Conservation (phyloP, 2,888 invertebrate species). For the Entomobrya proxima region DNA sequence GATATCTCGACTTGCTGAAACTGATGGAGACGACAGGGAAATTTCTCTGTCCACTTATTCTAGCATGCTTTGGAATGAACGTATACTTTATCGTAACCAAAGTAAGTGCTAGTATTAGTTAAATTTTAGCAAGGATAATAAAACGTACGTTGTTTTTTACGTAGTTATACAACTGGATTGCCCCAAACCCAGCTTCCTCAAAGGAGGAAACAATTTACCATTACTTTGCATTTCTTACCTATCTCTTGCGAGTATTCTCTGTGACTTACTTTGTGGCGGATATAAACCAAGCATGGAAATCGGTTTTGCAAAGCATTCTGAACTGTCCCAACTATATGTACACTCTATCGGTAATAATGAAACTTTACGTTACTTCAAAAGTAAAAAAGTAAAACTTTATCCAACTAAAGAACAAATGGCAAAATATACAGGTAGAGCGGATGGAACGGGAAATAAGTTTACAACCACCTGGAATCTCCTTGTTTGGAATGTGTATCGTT, state of each 20-base stretch:
- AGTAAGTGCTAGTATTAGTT: background rate
- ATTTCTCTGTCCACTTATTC: conserved; percentile 13
- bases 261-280: conserved; percentile 20
- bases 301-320: no score
- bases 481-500: no score
- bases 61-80: conserved; percentile 23
- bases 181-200: background rate
- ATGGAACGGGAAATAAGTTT: no score
- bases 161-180: conserved; percentile 15
- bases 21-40: background rate
- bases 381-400: no score
- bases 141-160: background rate
- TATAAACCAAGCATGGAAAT: no score
- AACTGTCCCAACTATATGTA: no score
- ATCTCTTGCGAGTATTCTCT: background rate
- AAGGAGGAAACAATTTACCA: conserved; percentile 1
- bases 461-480: no score
- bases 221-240: conserved; percentile 7
- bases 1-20: background rate
- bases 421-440: no score
- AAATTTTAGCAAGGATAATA: background rate
- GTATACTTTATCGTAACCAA: conserved; percentile 16
- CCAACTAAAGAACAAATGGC: no score
- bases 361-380: no score
- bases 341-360: no score